Base-by-base conservation (phyloP, 1,140 invertebrate genomes). In the Neotoxoptera formosana region DNA sequence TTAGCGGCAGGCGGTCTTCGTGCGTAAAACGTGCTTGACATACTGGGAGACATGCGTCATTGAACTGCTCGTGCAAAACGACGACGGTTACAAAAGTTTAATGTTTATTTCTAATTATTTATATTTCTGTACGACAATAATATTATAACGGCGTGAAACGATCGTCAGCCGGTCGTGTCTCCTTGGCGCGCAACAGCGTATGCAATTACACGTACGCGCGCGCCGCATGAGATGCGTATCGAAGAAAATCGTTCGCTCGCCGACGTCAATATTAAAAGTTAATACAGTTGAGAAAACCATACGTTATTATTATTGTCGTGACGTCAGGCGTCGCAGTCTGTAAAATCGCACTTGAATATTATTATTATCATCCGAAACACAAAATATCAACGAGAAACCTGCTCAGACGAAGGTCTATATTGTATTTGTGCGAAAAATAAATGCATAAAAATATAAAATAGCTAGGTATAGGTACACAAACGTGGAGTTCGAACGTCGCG, bases 121-220 rank as follows among this genome's bases (percentile, higher is more conserved):
- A 7, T n/a, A n/a, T n/a, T n/a, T n/a, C n/a, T n/a, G 41, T n/a
- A n/a, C 60, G 21, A 76, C n/a, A n/a, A n/a, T n/a, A n/a, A n/a
- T 17, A 17, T n/a, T 67, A n/a, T 67, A n/a, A 20, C 25, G 25
- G 9, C 41, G 9, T 41, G 84, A 30, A 17, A 47, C 3, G 6
- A 30, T n/a, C 25, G 7, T 14, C 41, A 41, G 41, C 41, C 4
- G 11, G 84, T 41, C 23, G 51, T 17, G 47, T 81, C 47, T 76
- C 60, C 90, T 47, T 30, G 7, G 20, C 41, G 3, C 14, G 23
- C 8, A 20, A 48, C 41, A 0, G 41, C 20, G 0, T 91, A 91
- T 91, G 90, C 90, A 91, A 91, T 76, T 91, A 47, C 3, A 76
- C 7, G 7, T 91, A 81, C 90, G 47, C 25, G 41, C 41, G 90